Evolutionary conservation across 2,888 invertebrate genomes (phyloP).

Genomic region (Cremastinae sp.): DNA sequence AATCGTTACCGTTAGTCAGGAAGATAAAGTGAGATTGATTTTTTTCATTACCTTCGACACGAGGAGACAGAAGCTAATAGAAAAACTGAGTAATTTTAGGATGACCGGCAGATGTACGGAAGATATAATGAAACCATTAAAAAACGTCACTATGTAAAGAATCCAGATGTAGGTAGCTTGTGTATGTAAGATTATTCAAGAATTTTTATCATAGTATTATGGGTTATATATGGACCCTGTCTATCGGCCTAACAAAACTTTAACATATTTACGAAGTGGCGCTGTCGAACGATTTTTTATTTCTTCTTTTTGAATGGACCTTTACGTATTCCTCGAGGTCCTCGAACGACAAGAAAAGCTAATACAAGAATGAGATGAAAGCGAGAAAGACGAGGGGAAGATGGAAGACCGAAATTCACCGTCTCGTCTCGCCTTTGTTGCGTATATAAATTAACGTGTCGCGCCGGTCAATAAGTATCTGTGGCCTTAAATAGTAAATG

Average conservation of each 20-base stretch:
- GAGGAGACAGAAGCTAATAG: too few relatives aligned
- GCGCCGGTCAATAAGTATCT: conserved; percentile 68
- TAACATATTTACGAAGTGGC: conserved; percentile 53
- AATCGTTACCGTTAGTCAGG: too few relatives aligned
- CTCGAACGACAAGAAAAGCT: conserved; percentile 22
- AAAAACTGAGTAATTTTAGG: conserved; percentile 1
- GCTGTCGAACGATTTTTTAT: conserved; percentile 24
- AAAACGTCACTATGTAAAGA: conserved; percentile 39
- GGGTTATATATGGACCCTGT: conserved; percentile 1
- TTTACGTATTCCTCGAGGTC: conserved; percentile 4
- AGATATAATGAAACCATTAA: conserved; percentile 52
- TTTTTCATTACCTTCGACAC: not conserved
- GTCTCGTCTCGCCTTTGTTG: conserved; percentile 39
- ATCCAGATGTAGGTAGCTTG: not conserved
- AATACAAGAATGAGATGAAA: conserved; percentile 27
- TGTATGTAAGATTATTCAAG: not conserved
- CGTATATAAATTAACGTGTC: conserved; percentile 72
- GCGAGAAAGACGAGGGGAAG: conserved; percentile 1
- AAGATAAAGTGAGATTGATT: not conserved
- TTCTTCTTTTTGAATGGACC: conserved; percentile 26
- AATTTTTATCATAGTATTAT: conserved; percentile 16
- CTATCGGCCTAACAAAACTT: conserved; percentile 27
- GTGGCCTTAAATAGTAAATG: conserved; percentile 70
- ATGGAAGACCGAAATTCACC: conserved; percentile 21
- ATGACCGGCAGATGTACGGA: conserved; percentile 26